Base-by-base conservation (phyloP, 2,113 vertebrate genomes). In the Nerophis lumbriciformis region DNA sequence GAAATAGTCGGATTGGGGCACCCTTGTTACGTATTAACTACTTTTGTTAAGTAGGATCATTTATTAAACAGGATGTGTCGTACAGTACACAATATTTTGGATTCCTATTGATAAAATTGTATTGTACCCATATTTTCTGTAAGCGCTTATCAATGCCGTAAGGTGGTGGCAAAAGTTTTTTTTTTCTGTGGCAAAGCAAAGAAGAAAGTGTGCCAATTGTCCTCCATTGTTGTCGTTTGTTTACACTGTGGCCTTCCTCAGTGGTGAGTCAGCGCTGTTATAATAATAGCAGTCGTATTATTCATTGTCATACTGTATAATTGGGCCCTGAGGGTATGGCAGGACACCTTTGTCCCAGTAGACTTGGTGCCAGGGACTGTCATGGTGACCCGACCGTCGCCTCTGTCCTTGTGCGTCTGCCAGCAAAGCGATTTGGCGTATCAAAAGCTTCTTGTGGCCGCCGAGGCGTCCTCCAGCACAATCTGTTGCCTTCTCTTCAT, bases 261-360 rank as follows among this genome's bases (percentile, higher is more conserved):
- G 19, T 45, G 48, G 49, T 9, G 56, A 71, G 21, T 70, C 66
- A 51, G 60, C 64, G 6, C 58, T 48, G 6, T 7, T 21, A 13
- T 13, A 48, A 35, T 36, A 51, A 47, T 66, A 21, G 12, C 21
- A 38, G 50, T 64, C 15, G 14, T 19, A 37, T 36, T 48, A n/a
- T 45, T 19, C 6, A 38, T 52, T 65, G 55, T 54, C 15, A 38
- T 53, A 47, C 61, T 21, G 56, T 51, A 48, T 39, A 66, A 62
- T 59, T 51, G 48, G 48, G 48, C 42, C 42, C 42, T 0, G 42
- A 38, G 37, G 56, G 58, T 62, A 21, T 12, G 19, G 53, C 54
- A 52, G 65, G 73, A 85, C 10, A 57, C 83, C 79, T 87, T 88
- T 85, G 76, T 80, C 71, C 83, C 68, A 81, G 75, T 84, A 68